Base-by-base conservation (phyloP, 2,888 invertebrate genomes). In the Orchesella flavescens region DNA sequence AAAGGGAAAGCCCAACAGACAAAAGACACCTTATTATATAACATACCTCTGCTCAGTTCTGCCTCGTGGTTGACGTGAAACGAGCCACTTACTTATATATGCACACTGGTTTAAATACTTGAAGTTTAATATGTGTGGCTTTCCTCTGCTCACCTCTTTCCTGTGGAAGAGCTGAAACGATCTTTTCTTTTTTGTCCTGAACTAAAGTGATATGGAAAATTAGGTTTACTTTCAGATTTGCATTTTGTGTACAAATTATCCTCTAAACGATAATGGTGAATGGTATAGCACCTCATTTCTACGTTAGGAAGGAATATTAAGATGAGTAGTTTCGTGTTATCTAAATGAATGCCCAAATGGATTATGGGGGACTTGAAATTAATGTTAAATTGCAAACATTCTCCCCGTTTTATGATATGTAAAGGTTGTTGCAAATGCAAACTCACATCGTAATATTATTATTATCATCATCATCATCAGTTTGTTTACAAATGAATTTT, bases 191-290 rank as follows among this genome's bases (percentile, higher is more conserved):
- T 34, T 34, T 34, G 34, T 34, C 7, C 34, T 69, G 71, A 78
- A 68, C 66, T 73, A 53, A 49, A 81, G 75, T 74, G 74, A 68
- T 81, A 79, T 73, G 74, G 80, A 80, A 80, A 80, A 80, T 81
- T 81, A 75, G 69, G 81, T 81, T 69, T 81, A 59, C 59, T 75
- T 74, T 80, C 72, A 73, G 55, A 80, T 80, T 80, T 73, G 59
- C 80, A 80, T 80, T 79, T 72, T 72, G 72, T 55, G 71, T 57
- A 74, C 23, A 15, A n/a, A 49, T 34, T 23, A 34, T 15, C 13
- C n/a, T 34, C 17, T 34, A 65, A 49, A 49, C 15, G 49, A n/a
- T 49, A 49, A 49, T 49, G 49, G 49, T n/a, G 34, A 49, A 68
- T 68, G 68, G 55, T 78, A 66, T 77, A 66, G 24, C 80, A 80